Evolutionary conservation across 2,888 invertebrate genomes (phyloP).

Genomic region (Rhimphoctona megacephalus): DNA sequence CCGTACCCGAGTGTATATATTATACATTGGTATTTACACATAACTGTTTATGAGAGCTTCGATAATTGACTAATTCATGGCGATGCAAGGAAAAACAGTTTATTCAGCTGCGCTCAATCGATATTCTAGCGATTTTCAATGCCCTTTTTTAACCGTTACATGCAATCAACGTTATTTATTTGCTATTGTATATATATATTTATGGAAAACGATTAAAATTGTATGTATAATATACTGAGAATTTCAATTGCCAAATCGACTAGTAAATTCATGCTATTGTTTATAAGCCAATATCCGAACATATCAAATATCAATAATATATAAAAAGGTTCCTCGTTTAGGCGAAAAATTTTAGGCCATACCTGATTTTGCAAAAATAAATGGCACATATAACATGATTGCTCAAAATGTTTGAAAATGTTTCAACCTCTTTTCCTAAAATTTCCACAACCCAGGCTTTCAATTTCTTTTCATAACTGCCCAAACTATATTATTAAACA

Average conservation of each 20-base stretch:
- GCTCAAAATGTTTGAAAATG: too few species aligned
- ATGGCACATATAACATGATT: background rate
- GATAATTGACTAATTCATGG: slow-evolving; percentile 78
- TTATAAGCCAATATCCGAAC: background rate
- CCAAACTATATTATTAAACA: background rate
- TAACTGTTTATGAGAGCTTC: slow-evolving; percentile 58
- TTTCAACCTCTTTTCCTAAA: too few species aligned
- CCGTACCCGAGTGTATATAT: slow-evolving; percentile 3
- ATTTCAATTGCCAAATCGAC: background rate
- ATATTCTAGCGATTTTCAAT: background rate
- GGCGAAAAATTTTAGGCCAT: background rate
- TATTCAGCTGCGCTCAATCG: background rate
- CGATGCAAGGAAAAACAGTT: background rate
- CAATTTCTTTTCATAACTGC: too few species aligned
- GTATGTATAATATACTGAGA: background rate
- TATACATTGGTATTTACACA: slow-evolving; percentile 21
- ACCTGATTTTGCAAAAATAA: background rate
- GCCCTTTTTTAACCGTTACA: background rate
- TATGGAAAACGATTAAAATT: background rate
- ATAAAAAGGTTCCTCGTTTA: background rate
- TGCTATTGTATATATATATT: background rate
- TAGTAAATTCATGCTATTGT: background rate
- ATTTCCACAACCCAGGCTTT: too few species aligned
- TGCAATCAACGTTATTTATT: background rate
- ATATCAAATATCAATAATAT: background rate